Percentiles rank a stretch among this genome's conserved stretches.
phyloP scores from a whole-genome alignment of 2,888 invertebrate species.

The Erannis defoliaria region DNA sequence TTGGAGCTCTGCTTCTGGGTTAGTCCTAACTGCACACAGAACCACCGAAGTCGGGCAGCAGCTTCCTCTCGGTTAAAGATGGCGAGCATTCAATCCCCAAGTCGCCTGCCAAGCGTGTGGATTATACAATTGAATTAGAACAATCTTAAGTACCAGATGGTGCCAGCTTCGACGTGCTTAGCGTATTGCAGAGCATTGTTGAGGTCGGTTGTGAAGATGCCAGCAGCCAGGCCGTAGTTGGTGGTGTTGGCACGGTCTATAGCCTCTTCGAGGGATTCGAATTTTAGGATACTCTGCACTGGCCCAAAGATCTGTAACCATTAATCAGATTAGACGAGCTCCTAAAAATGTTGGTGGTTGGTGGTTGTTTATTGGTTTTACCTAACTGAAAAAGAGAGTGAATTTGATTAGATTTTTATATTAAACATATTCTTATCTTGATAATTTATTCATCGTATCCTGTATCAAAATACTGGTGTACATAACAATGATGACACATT shows the following conservation, averaged over 20 bases:
- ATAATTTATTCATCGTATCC: no score
- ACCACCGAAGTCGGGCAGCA: no score
- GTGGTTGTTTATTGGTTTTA: background rate
- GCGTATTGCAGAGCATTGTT: slow-evolving; percentile 92
- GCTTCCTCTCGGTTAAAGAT: no score
- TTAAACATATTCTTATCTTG: no score
- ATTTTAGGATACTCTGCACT: slow-evolving; percentile 94
- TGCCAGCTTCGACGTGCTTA: slow-evolving; percentile 91
- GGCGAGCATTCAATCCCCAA: no score
- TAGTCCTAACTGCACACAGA: no score
- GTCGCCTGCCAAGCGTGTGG: no score
- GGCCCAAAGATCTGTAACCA: slow-evolving; percentile 93
- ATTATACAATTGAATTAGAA: no score
- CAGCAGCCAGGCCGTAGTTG: slow-evolving; percentile 93
- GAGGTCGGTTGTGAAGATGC: slow-evolving; percentile 92
- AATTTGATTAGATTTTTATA: background rate
- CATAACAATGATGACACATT: no score
- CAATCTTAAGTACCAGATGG: slow-evolving; percentile 88
- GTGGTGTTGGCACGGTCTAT: slow-evolving; percentile 94
- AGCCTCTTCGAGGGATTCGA: slow-evolving; percentile 92
- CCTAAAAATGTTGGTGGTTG: background rate
- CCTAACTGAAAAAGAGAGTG: background rate
- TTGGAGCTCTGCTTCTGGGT: no score
- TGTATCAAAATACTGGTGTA: no score
- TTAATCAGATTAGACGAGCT: background rate